A percentile compares a stretch with the other conserved stretches of the same genome.
phyloP scores from a whole-genome alignment of 1,140 invertebrate genomes.

The Hyposmocoma kahamanoa region DNA sequence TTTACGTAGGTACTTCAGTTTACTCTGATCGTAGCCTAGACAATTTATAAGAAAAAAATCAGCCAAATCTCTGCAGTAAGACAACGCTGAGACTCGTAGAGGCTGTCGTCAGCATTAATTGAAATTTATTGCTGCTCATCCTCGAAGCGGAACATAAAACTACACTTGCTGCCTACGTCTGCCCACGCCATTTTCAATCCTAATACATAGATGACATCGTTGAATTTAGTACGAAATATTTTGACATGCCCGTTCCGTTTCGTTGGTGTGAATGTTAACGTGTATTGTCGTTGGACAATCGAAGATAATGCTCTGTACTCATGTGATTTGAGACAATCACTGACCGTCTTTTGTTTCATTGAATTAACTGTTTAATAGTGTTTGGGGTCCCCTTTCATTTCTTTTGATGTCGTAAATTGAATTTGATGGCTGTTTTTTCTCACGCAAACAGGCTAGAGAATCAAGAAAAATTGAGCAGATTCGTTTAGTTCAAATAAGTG shows the following conservation, averaged over 20 bases:
- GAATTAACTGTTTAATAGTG: slow-evolving; percentile 34
- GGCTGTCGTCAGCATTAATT: slow-evolving; percentile 59
- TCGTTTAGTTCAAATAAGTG: no score
- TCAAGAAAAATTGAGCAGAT: no score
- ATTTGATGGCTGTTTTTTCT: no score
- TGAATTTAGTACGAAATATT: slow-evolving; percentile 14
- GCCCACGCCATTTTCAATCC: slow-evolving; percentile 23
- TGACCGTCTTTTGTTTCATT: slow-evolving; percentile 54
- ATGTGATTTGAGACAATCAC: slow-evolving; percentile 54
- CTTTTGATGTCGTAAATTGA: slow-evolving; percentile 9
- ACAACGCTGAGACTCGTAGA: slow-evolving; percentile 52
- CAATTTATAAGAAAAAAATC: no score
- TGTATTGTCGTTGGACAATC: slow-evolving; percentile 60
- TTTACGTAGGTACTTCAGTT: no score
- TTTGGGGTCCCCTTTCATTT: slow-evolving; percentile 9
- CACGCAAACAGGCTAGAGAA: no score
- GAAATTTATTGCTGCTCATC: slow-evolving; percentile 66
- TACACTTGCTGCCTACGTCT: slow-evolving; percentile 25
- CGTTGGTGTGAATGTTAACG: slow-evolving; percentile 28
- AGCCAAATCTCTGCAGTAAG: slow-evolving; percentile 55
- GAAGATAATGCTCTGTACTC: slow-evolving; percentile 49
- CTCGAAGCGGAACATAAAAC: slow-evolving; percentile 33
- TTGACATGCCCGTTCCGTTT: slow-evolving; percentile 31
- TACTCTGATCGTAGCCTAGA: no score
- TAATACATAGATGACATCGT: slow-evolving; percentile 20